These are phyloP conservation scores for Chrysolina oricalcia DNA, from an alignment of 2,888 invertebrate genomes.

Conservation along the genomic window DNA sequence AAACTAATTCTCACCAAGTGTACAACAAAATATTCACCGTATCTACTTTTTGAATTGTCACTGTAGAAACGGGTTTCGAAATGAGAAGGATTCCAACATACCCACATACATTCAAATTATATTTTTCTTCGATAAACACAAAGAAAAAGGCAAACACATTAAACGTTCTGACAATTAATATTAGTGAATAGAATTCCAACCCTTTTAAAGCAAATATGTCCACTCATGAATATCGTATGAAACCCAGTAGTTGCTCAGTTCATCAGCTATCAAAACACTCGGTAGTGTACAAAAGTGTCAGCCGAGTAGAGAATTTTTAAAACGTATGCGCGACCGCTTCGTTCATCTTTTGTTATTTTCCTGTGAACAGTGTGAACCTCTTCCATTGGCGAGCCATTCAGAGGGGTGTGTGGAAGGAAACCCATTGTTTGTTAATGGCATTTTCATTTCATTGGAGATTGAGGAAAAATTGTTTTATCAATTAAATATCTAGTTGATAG, in stretches of 20 bases:
- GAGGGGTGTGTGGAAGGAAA: background rate
- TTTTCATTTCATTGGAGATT: background rate
- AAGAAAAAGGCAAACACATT: conserved; percentile 7
- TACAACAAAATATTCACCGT: background rate
- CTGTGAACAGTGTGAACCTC: background rate
- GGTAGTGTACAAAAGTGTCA: conserved; percentile 53
- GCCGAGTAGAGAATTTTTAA: conserved; percentile 28
- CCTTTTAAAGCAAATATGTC: conserved; percentile 4
- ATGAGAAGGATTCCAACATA: too few species aligned
- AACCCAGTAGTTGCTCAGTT: conserved; percentile 50
- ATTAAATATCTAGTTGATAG: too few species aligned
- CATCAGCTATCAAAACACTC: conserved; percentile 57
- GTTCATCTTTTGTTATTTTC: background rate
- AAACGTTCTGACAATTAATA: conserved; percentile 9
- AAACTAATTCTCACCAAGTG: too few species aligned
- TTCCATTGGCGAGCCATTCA: background rate
- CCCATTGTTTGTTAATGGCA: background rate
- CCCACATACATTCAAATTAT: background rate
- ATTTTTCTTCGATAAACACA: background rate
- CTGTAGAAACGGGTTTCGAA: background rate
- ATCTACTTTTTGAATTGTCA: background rate
- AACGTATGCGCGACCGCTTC: background rate
- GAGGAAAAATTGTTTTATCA: background rate
- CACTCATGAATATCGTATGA: conserved; percentile 31
- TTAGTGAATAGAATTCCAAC: background rate